These are phyloP conservation scores for Aurelia coerulea DNA, from an alignment of 30 jellyfish, hydroid and myxozoan species.

Conservation along the genomic window DNA sequence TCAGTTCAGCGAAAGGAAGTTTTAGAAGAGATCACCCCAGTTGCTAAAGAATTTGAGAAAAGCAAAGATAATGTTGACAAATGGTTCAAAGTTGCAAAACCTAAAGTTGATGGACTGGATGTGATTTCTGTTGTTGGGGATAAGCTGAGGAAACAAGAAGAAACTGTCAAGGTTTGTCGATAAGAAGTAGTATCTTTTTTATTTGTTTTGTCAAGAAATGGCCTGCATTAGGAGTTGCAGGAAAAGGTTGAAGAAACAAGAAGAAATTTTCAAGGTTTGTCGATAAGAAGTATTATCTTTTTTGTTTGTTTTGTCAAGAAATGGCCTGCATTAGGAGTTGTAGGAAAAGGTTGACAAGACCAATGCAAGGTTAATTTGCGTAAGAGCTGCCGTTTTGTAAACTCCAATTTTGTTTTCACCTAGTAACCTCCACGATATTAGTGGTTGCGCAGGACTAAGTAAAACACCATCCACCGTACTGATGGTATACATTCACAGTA, in stretches of 20 bases:
- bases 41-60: slow-evolving; percentile 51
- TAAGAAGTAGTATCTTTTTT: background rate
- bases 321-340: no score
- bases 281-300: background rate
- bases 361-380: no score
- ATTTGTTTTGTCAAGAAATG: no score
- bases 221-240: no score
- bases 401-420: no score
- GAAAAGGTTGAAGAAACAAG: slow-evolving; percentile 35
- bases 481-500: no score
- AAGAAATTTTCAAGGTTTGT: slow-evolving; percentile 45
- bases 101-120: slow-evolving; percentile 60
- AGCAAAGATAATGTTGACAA: slow-evolving; percentile 33
- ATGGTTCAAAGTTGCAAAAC: slow-evolving; percentile 72
- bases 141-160: slow-evolving; percentile 68
- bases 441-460: no score
- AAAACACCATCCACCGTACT: no score
- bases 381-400: no score
- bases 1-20: slow-evolving; percentile 61
- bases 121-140: slow-evolving; percentile 68
- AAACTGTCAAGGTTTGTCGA: slow-evolving; percentile 39
- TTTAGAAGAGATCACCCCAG: slow-evolving; percentile 70
- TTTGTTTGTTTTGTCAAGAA: no score
- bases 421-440: no score
- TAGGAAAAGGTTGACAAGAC: no score